Evolutionary conservation across 2,888 invertebrate species (phyloP), one percentile per base, ranked within the genome.

Genomic region (Silvanus unidentatus): DNA sequence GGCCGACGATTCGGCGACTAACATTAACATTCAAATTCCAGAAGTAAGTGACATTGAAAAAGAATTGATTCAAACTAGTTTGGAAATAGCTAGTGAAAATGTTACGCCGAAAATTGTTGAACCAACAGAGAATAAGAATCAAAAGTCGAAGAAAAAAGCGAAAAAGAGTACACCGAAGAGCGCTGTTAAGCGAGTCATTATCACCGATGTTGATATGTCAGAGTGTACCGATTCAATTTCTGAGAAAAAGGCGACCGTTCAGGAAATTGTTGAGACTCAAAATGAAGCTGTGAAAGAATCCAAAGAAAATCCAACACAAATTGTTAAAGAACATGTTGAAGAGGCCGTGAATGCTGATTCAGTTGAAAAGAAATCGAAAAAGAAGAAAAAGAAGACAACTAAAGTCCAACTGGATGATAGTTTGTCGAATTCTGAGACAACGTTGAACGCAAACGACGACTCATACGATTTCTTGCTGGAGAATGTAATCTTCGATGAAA

Each of bases 401-500:
- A 40, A 41, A 39, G 8, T 13, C 27, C 3, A 9, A 32, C 15
- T 12, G 28, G 5, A 30, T 16, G 40, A 38, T 39, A 2, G 11
- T 22, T 54, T 41, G 30, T 56, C 63, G 9, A 58, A 55, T 37
- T 58, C 59, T 2, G 55, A 49, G 6, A 51, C 58, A 3, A 59
- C 61, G 1, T 48, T 58, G 16, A 59, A 52, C 34, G 49, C 44
- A 15, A 34, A 47, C 2, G 67, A 66, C 14, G 64, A 64, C 16
- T 60, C 67, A 0, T 68, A 65, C 45, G 67, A 69, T 50, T 59
- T 66, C 40, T 54, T 68, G 1, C 47, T 66, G 14, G 66, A 65
- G 42, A 55, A 54, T 9, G 55, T 55, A 10, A 9, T 32, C 10
- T 12, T 32, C 11, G 32, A 32, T 32, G 32, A 32, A 34, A 50